phyloP scores from a whole-genome alignment of 2,113 vertebrate genomes.

The Notarius quadriscutis region DNA sequence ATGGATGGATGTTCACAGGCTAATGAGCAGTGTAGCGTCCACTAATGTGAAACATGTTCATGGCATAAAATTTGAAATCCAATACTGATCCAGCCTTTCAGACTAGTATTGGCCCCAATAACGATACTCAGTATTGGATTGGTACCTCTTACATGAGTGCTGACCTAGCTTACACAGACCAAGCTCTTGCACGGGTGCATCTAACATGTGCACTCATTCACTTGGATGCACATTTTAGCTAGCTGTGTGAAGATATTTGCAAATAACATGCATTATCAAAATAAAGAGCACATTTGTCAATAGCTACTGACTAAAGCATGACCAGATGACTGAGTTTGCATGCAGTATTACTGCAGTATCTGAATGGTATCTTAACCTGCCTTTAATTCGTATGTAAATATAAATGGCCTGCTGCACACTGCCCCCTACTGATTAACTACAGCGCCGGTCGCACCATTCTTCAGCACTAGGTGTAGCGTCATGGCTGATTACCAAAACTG shows the following conservation, averaged over 20 bases:
- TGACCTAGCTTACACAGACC: neutral
- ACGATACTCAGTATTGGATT: neutral
- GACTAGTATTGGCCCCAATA: neutral
- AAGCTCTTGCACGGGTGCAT: neutral
- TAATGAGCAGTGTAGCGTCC: neutral
- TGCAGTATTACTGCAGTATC: neutral
- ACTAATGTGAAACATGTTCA: neutral
- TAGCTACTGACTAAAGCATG: neutral
- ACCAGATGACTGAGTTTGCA: neutral
- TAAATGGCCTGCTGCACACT: neutral
- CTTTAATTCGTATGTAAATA: neutral
- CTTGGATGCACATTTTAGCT: neutral
- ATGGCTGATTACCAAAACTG: neutral
- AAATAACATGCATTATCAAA: neutral
- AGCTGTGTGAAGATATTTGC: neutral
- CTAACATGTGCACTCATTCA: neutral
- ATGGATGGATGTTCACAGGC: too few relatives aligned
- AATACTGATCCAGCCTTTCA: neutral
- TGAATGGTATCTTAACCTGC: neutral
- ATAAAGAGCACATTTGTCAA: neutral
- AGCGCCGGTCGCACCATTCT: neutral
- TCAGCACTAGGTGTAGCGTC: neutral
- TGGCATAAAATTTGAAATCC: neutral
- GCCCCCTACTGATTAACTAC: conserved; percentile 21
- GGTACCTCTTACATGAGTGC: neutral